Evolutionary conservation across 2,888 invertebrate genomes (phyloP), one percentile per base, ranked within the genome.

Genomic region (Chalcosyrphus nemorum): DNA sequence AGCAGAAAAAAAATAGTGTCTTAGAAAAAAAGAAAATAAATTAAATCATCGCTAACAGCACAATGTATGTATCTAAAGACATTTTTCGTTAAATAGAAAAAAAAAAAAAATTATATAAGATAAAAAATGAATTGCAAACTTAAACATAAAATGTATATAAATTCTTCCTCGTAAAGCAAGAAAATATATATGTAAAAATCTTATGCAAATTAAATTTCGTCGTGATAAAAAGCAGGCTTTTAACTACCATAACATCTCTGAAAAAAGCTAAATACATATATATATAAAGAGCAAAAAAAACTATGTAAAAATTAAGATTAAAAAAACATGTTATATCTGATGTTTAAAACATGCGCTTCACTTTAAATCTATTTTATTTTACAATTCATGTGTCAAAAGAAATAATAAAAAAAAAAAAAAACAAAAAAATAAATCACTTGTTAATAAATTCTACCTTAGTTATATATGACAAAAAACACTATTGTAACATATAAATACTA

Each of bases 1-100:
- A 75, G 15, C 75, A 66, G 45, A 76, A 38, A n/a, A 38, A n/a
- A 81, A 81, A 77, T 77, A 77, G 82, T 82, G 82, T 77, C 82
- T 82, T 77, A 82, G 82, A 77, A 61, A 65, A 29, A 29, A 2
- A 29, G 7, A 29, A 29, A 29, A 2, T 6, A 29, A 32, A 32
- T 35, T 24, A 59, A 72, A 43, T 47, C 13, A 54, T 50, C 45
- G 72, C 66, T 61, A 61, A 52, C 27, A 54, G 59, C 59, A 54
- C 72, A 71, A 59, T 57, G 24, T 52, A 72, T 57, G 9, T 59
- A 66, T 52, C 52, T 27, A 61, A 59, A 19, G 29, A 66, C 41
- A 72, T 29, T 57, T 68, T 24, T 56, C 41, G 63, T 32, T 65
- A 24, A 41, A 61, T 32, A 21, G n/a, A n/a, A 13, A 63, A 27